These are phyloP conservation scores for Amphipyra berbera DNA, from an alignment of 2,888 invertebrate genomes.

Conservation along the genomic window DNA sequence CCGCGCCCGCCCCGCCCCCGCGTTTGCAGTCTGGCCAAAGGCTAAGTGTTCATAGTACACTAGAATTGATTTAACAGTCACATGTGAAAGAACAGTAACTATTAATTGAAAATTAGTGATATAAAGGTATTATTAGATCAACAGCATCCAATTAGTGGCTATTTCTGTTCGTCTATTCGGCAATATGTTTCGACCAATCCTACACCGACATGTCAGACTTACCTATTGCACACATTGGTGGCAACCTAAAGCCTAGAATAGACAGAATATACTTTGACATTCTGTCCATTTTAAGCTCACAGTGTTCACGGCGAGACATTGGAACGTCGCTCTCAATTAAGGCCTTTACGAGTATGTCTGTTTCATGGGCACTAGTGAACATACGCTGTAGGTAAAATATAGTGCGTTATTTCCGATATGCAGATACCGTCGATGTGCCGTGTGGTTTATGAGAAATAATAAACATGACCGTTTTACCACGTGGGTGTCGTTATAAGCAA, in stretches of 20 bases:
- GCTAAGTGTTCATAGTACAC: too few species aligned
- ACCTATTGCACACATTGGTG: neutral
- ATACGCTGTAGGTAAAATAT: neutral
- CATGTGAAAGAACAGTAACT: too few species aligned
- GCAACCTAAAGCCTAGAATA: conserved; percentile 2
- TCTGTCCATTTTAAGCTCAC: conserved; percentile 24
- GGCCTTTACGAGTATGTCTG: neutral
- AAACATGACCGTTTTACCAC: too few species aligned
- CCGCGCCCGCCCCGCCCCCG: too few species aligned
- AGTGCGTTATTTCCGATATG: conserved; percentile 7
- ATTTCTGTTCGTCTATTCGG: neutral
- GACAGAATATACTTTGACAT: conserved; percentile 4
- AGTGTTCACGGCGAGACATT: conserved; percentile 5
- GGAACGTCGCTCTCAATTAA: conserved; percentile 15
- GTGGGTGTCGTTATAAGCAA: too few species aligned
- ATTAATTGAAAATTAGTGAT: too few species aligned
- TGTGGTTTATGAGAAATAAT: too few species aligned
- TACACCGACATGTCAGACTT: neutral
- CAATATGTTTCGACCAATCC: conserved; percentile 1
- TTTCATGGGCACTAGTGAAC: neutral
- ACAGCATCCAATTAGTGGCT: neutral
- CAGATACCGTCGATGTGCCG: neutral
- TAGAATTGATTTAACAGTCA: too few species aligned
- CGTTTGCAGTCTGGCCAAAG: too few species aligned
- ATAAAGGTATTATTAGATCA: too few species aligned